Conservation (phyloP, 2,888 invertebrate genomes). For the Latrodectus elegans region DNA sequence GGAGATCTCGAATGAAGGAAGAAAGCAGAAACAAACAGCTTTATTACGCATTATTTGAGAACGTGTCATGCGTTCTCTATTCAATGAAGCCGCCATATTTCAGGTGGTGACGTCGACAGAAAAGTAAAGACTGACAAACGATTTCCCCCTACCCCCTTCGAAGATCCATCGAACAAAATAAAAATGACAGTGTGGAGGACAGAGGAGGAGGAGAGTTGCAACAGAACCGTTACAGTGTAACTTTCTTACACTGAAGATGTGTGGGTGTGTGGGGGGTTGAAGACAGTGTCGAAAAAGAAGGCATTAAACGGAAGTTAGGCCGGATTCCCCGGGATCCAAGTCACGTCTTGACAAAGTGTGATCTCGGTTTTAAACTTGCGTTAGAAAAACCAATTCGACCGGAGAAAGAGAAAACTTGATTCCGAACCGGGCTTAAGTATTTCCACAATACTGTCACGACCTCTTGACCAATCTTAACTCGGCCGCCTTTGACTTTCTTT, state of each 20-base stretch:
- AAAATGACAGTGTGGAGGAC: conserved; percentile 2
- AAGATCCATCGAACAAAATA: conserved; percentile 24
- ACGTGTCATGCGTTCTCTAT: conserved; percentile 34
- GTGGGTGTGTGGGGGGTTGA: background rate
- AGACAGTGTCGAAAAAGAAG: conserved; percentile 9
- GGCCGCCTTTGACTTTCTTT: background rate
- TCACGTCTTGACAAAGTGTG: conserved; percentile 65
- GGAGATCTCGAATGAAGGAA: background rate
- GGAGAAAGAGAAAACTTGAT: conserved; percentile 52
- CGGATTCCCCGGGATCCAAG: conserved; percentile 23
- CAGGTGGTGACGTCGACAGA: conserved; percentile 7
- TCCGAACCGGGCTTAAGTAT: conserved; percentile 53
- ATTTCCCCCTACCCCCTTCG: conserved; percentile 8
- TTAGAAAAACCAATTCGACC: conserved; percentile 62
- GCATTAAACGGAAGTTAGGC: conserved; percentile 66
- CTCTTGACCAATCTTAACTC: conserved; percentile 22
- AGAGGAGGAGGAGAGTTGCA: background rate
- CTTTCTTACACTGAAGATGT: too few species aligned
- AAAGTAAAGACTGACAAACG: conserved; percentile 56
- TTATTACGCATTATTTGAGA: conserved; percentile 40
- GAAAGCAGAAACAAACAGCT: conserved; percentile 6
- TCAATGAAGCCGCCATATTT: conserved; percentile 7
- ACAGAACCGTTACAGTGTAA: conserved; percentile 1
- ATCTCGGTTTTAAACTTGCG: conserved; percentile 68
- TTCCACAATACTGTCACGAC: conserved; percentile 66